A percentile compares a stretch with the other conserved stretches of the same genome.
phyloP scores from a whole-genome alignment of 2,113 vertebrate genomes.

The Melanerpes formicivorus region DNA sequence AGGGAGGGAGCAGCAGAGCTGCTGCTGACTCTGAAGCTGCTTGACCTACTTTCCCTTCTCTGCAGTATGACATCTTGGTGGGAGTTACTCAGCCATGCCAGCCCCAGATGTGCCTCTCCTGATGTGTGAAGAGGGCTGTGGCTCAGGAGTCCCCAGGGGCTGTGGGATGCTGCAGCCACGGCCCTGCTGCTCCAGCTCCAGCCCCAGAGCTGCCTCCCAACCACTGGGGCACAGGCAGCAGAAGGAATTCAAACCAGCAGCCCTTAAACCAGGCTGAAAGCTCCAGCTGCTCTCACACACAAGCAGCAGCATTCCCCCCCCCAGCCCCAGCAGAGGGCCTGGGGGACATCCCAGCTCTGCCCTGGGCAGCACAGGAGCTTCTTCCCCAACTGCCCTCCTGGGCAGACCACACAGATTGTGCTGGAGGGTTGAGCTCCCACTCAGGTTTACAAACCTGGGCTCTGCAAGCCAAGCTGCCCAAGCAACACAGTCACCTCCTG shows the following conservation, averaged over 20 bases:
- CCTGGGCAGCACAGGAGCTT: not conserved
- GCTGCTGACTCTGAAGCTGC: not conserved
- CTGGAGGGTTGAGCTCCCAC: not conserved
- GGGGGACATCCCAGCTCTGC: not conserved
- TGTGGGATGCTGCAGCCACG: not conserved
- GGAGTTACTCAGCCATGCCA: not conserved
- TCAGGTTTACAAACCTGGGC: not conserved
- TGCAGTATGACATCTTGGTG: not conserved
- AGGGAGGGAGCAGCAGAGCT: not conserved
- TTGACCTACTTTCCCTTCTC: not conserved
- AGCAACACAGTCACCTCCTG: not conserved
- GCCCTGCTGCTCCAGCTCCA: not conserved
- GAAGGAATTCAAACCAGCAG: not conserved
- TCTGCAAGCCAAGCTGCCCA: not conserved
- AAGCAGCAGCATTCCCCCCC: not conserved
- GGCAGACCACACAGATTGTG: not conserved
- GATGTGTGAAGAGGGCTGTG: not conserved
- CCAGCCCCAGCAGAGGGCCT: not conserved
- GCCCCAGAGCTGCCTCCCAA: fast-evolving
- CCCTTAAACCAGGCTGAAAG: not conserved
- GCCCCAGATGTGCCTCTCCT: not conserved
- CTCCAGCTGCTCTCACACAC: not conserved
- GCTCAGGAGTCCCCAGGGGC: not conserved
- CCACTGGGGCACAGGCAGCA: not conserved
- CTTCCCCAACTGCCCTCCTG: not conserved